phyloP scores from a whole-genome alignment of 2,888 invertebrate genomes.

The Cloeon dipterum region DNA sequence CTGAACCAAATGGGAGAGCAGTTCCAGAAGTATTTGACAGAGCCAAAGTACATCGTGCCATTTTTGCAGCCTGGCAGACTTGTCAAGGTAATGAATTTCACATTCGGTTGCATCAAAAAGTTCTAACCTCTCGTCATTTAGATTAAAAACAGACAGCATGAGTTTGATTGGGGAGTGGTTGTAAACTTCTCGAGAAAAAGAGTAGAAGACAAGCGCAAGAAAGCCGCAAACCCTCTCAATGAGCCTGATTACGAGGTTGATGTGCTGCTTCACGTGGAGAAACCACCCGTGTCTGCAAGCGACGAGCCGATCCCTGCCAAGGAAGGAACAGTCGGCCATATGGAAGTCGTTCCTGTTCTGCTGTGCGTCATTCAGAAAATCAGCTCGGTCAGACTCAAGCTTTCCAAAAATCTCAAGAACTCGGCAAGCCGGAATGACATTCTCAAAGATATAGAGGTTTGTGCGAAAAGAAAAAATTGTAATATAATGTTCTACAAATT shows the following conservation, averaged over 20 bases:
- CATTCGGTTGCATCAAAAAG: too few relatives aligned
- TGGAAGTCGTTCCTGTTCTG: constrained; percentile 74
- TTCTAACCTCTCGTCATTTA: too few relatives aligned
- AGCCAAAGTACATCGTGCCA: constrained; percentile 71
- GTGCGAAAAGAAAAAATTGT: background rate
- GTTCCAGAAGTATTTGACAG: constrained; percentile 56
- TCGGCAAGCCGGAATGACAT: constrained; percentile 68
- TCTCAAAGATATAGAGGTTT: constrained; percentile 45
- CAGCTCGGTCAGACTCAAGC: constrained; percentile 72
- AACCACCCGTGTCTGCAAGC: constrained; percentile 9
- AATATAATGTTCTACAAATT: background rate
- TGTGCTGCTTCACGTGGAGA: constrained; percentile 54
- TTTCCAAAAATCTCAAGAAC: constrained; percentile 73
- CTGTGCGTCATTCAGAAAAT: constrained; percentile 64
- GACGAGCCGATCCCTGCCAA: constrained; percentile 45
- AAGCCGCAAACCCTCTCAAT: constrained; percentile 17
- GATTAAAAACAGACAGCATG: constrained; percentile 59
- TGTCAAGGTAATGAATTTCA: constrained; percentile 40
- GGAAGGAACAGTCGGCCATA: constrained; percentile 43
- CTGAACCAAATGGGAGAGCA: constrained; percentile 47
- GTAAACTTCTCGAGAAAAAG: constrained; percentile 67
- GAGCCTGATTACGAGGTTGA: constrained; percentile 52
- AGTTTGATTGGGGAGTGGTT: constrained; percentile 94
- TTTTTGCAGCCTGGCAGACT: constrained; percentile 89
- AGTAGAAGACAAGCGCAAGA: constrained; percentile 5